Evolutionary conservation across 2,113 vertebrate species (phyloP), one percentile per base, ranked within the genome.

Genomic region (Bubo scandiacus): DNA sequence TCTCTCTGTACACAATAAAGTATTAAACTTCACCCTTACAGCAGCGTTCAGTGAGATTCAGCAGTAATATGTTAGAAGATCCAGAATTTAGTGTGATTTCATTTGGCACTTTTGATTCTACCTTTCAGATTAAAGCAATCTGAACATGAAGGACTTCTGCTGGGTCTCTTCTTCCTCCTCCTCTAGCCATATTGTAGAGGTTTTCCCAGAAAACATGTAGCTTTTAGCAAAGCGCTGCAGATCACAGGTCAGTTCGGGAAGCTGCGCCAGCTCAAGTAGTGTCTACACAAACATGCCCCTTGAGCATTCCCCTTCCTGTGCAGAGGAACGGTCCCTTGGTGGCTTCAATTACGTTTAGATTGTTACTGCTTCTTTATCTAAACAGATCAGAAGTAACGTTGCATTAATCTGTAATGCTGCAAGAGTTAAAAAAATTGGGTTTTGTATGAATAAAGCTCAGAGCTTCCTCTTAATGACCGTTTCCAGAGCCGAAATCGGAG

Each of bases 211-310:
- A 40, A 25, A 8, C 0, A 1, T 1, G 27, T 20, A 18, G 36
- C 34, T 51, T 17, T 42, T 7, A 12, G 74, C 36, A 7, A 20
- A 59, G 59, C 16, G 1, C 36, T 7, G 61, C 27, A 38, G 45
- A 3, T 4, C 8, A 0, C 0, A 8, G 49, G 15, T 5, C 34
- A 10, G 12, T 0, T 21, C 2, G 4, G 62, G 59, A 61, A 52
- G 66, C 11, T 6, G 20, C 55, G 4, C 42, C 14, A 14, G 22
- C 54, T 38, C 10, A 12, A 3, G 32, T 0, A 4, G 18, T 0
- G 18, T 4, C 13, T 7, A 1, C 19, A 1, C 4, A 9, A 45
- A 30, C 1, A 3, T 5, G 20, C 36, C 36, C 3, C 12, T 34
- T 13, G 45, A 14, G 51, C 2, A 4, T 22, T 59, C 26, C 36